Percentiles rank a stretch among this genome's conserved stretches.
phyloP scores from a whole-genome alignment of 2,113 vertebrate genomes.

The Acrocephalus kingi region DNA sequence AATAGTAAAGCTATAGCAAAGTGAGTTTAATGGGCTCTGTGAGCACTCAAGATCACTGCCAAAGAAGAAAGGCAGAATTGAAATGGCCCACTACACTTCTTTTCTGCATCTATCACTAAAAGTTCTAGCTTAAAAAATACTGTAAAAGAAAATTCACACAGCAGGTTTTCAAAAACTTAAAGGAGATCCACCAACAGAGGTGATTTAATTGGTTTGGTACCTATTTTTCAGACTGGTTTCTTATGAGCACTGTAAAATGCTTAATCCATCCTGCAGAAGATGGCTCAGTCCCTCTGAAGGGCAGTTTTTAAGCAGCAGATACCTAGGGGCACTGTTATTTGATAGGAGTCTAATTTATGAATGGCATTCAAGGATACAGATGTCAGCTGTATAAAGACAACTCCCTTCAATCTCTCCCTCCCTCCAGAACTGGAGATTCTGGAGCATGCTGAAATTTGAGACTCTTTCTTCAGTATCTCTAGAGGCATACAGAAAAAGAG shows the following conservation, averaged over 20 bases:
- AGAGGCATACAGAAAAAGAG: neutral
- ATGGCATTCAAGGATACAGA: neutral
- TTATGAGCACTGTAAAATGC: neutral
- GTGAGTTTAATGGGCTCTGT: slow-evolving; percentile 9
- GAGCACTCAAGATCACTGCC: neutral
- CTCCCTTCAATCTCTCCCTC: neutral
- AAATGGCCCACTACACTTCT: neutral
- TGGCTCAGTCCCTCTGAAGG: neutral
- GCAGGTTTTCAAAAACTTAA: neutral
- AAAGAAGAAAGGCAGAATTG: slow-evolving; percentile 3
- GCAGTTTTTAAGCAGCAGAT: neutral
- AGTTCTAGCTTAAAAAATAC: neutral
- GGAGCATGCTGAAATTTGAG: slow-evolving; percentile 13
- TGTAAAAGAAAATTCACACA: neutral
- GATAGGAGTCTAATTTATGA: neutral
- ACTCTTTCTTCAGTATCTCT: neutral
- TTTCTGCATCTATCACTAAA: neutral
- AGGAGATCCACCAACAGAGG: neutral
- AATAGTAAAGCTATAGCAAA: neutral
- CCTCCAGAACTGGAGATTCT: neutral
- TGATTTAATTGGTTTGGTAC: neutral
- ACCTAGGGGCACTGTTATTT: neutral
- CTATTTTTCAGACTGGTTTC: neutral
- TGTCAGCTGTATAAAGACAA: neutral
- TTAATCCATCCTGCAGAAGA: neutral